Conservation (phyloP, 2,113 vertebrate genomes). For the Apistogramma diplotaenia region DNA sequence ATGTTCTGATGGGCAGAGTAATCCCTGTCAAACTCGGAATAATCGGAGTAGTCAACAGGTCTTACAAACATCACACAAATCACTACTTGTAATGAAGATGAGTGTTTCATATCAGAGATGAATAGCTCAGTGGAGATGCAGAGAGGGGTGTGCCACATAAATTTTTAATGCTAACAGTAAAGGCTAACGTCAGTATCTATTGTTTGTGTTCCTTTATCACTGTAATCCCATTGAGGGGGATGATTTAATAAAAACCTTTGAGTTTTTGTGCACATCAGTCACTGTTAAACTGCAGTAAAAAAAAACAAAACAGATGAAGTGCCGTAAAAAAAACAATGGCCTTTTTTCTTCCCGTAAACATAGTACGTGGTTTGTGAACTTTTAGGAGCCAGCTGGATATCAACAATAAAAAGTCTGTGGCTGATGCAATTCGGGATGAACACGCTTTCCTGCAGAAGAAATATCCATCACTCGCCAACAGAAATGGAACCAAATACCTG, state of each 20-base stretch:
- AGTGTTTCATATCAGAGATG: neutral
- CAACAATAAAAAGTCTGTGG: slow-evolving; percentile 94
- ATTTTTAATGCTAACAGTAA: slow-evolving; percentile 32
- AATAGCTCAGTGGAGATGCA: neutral
- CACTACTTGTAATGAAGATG: neutral
- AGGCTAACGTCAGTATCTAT: neutral
- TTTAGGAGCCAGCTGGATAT: slow-evolving; percentile 98
- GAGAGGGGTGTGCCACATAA: neutral
- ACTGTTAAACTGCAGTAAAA: neutral
- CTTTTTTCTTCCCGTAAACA: neutral
- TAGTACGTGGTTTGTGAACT: neutral
- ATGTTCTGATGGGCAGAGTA: slow-evolving; percentile 95
- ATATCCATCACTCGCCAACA: slow-evolving; percentile 93
- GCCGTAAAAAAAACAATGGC: neutral
- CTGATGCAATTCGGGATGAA: slow-evolving; percentile 92
- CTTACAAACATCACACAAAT: neutral
- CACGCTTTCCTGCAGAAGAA: slow-evolving; percentile 97
- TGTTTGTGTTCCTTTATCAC: slow-evolving; percentile 3
- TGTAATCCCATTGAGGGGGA: neutral
- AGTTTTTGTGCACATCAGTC: neutral
- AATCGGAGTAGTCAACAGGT: slow-evolving; percentile 98
- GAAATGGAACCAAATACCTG: slow-evolving; percentile 97
- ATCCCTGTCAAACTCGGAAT: slow-evolving; percentile 98
- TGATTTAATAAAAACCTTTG: neutral
- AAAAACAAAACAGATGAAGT: neutral